phyloP scores from a whole-genome alignment of 2,113 vertebrate genomes.

The Rostratula benghalensis region DNA sequence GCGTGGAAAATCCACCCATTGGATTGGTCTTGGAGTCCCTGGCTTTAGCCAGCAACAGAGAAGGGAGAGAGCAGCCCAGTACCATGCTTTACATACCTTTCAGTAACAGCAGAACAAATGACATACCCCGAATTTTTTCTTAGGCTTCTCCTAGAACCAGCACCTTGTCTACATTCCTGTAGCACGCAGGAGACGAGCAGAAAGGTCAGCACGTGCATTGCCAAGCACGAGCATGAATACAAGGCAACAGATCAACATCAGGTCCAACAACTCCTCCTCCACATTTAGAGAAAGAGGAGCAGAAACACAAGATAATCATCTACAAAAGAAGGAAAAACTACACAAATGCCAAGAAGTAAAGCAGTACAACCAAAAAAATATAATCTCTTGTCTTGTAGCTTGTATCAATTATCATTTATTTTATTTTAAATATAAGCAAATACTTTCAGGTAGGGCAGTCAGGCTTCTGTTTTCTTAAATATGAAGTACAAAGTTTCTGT shows the following conservation, averaged over 20 bases:
- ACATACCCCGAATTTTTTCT: not conserved
- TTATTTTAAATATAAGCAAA: not conserved
- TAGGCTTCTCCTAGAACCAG: not conserved
- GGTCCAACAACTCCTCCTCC: not conserved
- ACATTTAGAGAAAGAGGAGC: not conserved
- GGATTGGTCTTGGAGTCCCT: not conserved
- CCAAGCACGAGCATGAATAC: not conserved
- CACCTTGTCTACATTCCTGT: not conserved
- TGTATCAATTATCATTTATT: not conserved
- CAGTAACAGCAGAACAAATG: not conserved
- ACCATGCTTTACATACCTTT: not conserved
- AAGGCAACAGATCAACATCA: not conserved
- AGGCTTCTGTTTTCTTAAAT: not conserved
- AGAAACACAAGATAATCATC: not conserved
- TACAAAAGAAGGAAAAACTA: not conserved
- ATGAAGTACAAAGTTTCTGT: not conserved
- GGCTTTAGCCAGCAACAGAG: not conserved
- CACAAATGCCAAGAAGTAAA: not conserved
- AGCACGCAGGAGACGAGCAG: accelerated
- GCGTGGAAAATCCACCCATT: not conserved
- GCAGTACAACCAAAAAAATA: not conserved
- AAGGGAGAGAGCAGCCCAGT: not conserved
- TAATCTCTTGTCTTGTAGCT: not conserved
- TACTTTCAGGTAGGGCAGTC: not conserved
- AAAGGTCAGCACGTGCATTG: not conserved